Conservation (phyloP, 2,113 vertebrate genomes). For the Theristicus caerulescens region DNA sequence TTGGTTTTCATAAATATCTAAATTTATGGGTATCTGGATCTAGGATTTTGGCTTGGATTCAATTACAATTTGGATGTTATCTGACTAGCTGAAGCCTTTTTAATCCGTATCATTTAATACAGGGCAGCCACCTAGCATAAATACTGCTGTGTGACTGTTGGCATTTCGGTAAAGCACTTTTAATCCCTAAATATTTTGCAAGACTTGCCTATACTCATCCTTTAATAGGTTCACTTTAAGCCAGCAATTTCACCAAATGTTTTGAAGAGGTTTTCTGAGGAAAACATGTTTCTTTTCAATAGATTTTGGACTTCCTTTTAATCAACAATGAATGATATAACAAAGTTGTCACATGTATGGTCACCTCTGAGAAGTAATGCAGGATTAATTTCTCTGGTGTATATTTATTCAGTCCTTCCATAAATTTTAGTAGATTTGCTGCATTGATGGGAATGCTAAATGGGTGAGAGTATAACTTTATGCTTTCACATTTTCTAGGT, state of each 20-base stretch:
- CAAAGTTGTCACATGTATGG: neutral
- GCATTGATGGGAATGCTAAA: neutral
- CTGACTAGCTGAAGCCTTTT: neutral
- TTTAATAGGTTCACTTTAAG: neutral
- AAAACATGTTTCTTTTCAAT: neutral
- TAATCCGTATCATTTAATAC: neutral
- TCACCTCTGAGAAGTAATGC: neutral
- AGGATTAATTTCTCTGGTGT: neutral
- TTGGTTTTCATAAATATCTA: slow-evolving; percentile 30
- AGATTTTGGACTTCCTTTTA: neutral
- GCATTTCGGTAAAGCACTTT: neutral
- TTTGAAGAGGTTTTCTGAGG: neutral
- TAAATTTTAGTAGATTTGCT: neutral
- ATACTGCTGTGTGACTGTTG: neutral
- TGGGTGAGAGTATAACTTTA: neutral
- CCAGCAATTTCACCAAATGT: neutral
- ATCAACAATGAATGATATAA: neutral
- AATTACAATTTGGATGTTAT: slow-evolving; percentile 22
- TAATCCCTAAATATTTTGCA: neutral
- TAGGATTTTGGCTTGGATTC: neutral
- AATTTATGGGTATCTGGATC: neutral
- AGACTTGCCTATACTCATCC: neutral
- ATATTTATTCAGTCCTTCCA: neutral
- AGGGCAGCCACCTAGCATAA: slow-evolving; percentile 14
- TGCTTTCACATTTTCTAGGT: neutral